Base-by-base conservation (phyloP, 1,140 invertebrate species). In the Samia ricini region DNA sequence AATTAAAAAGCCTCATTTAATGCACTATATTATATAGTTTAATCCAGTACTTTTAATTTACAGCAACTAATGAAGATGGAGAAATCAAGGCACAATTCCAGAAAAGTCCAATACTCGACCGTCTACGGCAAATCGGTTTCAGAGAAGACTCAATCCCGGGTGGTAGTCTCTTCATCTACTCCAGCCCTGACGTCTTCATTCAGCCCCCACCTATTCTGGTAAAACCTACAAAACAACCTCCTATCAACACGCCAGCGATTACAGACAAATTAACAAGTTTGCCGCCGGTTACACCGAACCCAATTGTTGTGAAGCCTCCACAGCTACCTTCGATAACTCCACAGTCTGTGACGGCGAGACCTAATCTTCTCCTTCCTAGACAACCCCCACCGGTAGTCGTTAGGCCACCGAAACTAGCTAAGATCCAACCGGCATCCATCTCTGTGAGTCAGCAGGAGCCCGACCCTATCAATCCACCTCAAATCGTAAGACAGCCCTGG, bases 201-300 rank as follows among this genome's bases (percentile, higher is more conserved):
- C 79, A 81, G 33, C 81, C 81, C 0, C 82, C 82, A 10, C 70
- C 84, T 0, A 80, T 87, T 56, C 60, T 83, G 0, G 71, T 87
- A 7, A 58, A 69, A 20, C 81, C 81, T n/a, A 66, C 63, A 6
- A 66, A 64, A 0, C 66, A 72, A 0, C 52, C 24, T 8, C 72
- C 83, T 0, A 83, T 85, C 52, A 70, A 65, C 4, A 81, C 83
- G 19, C 74, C 79, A 0, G 20, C 67, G 0, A 71, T 85, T 7
- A 68, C 67, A 0, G 72, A 83, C 1, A 74, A 79, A 48, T 78
- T 79, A 29, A 75, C 74, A 0, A 68, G 64, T 0, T 21, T 67
- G 15, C 58, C 63, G 0, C 70, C 81, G 0, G 73, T 85, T 0
- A 73, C 65, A 0, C 83, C 83, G 2, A 71, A 68, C 0, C 70